Evolutionary conservation across 2,888 invertebrate species (phyloP).

Genomic region (Athalia cordata): DNA sequence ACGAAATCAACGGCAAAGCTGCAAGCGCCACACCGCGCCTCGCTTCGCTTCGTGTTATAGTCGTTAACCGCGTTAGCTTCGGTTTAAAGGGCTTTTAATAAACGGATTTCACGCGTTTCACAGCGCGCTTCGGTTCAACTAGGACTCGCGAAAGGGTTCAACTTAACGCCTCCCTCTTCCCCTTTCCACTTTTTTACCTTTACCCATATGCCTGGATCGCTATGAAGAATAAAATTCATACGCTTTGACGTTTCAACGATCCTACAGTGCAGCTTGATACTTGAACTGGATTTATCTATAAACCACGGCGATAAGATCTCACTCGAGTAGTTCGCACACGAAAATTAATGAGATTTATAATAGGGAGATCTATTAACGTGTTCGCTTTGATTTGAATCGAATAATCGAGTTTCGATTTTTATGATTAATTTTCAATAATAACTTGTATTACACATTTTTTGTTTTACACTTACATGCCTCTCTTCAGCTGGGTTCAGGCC

Average conservation of each 20-base stretch:
- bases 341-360: too few species aligned
- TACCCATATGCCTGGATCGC: background rate
- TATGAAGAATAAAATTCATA: too few species aligned
- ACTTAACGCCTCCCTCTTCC: background rate
- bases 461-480: slow-evolving; percentile 78
- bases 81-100: slow-evolving; percentile 61
- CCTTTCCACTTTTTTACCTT: background rate
- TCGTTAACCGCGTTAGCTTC: slow-evolving; percentile 59
- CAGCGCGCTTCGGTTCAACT: background rate
- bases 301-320: too few species aligned
- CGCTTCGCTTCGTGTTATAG: slow-evolving; percentile 35
- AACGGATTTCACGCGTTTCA: slow-evolving; percentile 50
- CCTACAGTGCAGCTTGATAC: too few species aligned
- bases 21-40: background rate
- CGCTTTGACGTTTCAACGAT: too few species aligned
- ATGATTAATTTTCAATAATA: background rate
- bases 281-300: too few species aligned
- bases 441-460: slow-evolving; percentile 25
- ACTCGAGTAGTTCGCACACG: too few species aligned
- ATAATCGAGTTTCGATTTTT: background rate
- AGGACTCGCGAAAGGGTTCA: slow-evolving; percentile 26
- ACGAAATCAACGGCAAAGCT: background rate
- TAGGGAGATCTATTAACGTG: too few species aligned
- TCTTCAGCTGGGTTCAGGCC: slow-evolving; percentile 80
- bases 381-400: background rate